Base-by-base conservation (phyloP, 2,888 invertebrate species). In the Apeira syringaria region DNA sequence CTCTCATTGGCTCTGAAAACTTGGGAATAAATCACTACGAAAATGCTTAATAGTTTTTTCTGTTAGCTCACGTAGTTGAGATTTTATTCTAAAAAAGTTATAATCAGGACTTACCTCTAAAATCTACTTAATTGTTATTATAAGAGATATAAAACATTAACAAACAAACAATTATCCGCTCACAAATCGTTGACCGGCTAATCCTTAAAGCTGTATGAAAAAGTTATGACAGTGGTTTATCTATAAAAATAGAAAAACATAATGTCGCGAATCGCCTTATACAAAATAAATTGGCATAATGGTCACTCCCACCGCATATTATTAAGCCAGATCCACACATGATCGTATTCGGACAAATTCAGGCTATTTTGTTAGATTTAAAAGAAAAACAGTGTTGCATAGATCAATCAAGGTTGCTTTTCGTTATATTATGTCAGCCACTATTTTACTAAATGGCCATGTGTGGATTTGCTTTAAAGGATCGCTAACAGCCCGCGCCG, bases 231-330 rank as follows among this genome's bases (percentile, higher is more conserved):
- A 8, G 5, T 37, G 32, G 41, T 38, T 50, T 55, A 39, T 34
- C 38, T 42, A 51, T 50, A 43, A 47, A 50, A 51, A 46, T 46
- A 41, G 42, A 22, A 12, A 22, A 12, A 28, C 15, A 36, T 44
- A 29, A 34, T 27, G 18, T 43, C 42, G 29, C 26, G 40, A 32
- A 41, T 41, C 22, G 9, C 15, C 15, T 18, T 49, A 50, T 37
- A 42, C 15, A 38, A 53, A 39, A 50, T 36, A 29, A 46, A 43
- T 53, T 43, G 50, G 40, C 50, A 53, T 43, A 47, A 44, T 42
- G 25, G 36, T 43, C 50, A 45, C 53, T 48, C 56, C 56, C 41
- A 50, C 50, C 24, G 50, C 35, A 46, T 52, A 41, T 40, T 15
- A 28, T 40, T 47, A 20, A 20, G 7, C 20, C 5, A 5, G 5